phyloP scores from a whole-genome alignment of 2,113 vertebrate species.

The Silurus asotus region DNA sequence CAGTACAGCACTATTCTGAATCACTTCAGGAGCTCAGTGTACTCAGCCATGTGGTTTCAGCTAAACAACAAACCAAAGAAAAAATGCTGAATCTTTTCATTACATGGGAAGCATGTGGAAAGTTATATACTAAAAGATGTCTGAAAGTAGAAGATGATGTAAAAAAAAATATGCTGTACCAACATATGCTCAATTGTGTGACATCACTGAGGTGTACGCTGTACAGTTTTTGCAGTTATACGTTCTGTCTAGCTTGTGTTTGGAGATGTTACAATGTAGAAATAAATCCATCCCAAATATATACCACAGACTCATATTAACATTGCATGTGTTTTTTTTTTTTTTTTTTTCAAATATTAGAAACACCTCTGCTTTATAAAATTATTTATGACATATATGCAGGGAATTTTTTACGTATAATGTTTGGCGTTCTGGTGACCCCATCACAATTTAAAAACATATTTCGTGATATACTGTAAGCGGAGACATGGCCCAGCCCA shows the following conservation, averaged over 20 bases:
- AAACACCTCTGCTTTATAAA: neutral
- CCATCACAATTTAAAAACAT: no score
- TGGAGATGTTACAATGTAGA: neutral
- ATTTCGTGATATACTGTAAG: no score
- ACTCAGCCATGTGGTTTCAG: neutral
- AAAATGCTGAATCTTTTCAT: neutral
- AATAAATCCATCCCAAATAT: neutral
- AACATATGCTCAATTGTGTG: neutral
- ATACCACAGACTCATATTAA: neutral
- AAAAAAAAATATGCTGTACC: neutral
- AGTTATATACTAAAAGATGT: neutral
- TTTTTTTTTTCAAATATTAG: neutral
- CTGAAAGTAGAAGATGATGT: neutral
- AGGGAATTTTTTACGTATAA: no score
- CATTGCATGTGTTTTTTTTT: neutral
- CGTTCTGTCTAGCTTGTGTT: neutral
- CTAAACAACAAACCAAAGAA: neutral
- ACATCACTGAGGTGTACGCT: neutral
- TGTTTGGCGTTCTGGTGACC: no score
- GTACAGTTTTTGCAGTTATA: neutral
- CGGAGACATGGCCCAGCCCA: no score
- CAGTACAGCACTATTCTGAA: neutral
- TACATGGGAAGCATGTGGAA: neutral
- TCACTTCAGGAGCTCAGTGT: neutral
- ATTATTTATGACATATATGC: neutral